Base-by-base conservation (phyloP, 2,888 invertebrate species). In the Pseudococcus viburni region DNA sequence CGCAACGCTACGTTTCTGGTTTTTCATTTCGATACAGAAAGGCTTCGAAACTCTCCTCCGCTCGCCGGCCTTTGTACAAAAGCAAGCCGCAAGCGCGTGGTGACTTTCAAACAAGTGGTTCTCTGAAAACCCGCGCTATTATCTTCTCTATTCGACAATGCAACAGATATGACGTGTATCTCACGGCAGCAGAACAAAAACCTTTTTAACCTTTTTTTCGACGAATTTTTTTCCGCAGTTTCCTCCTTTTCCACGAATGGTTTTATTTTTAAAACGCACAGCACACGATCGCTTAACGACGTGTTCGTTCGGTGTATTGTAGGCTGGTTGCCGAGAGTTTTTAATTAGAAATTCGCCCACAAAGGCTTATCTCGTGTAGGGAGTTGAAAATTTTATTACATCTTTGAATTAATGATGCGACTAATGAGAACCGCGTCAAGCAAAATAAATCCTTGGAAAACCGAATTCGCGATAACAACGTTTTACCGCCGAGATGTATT, bases 41-140 rank as follows among this genome's bases (percentile, higher is more conserved):
- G 73, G 22, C 17, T 9, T 42, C 9, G 48, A 12, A 73, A 68
- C 64, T 48, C 48, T 15, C 59, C 11, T 46, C 73, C 86, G 19
- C 46, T 83, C 86, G n/a, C 42, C 42, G 39, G n/a, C 42, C 42
- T n/a, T 68, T 48, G 46, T 17, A 46, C 64, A 68, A 73, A 86
- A 68, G 22, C 26, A 86, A 86, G 86, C 86, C 86, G 86, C 86
- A 86, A 86, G 86, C 86, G 86, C 86, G 73, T 86, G 73, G 73
- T 86, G 64, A 64, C 64, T 86, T 86, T 86, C 86, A 86, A 86
- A 86, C 86, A 86, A 86, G 86, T 86, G 86, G 86, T 86, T 86
- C 86, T 68, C 46, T 68, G 73, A 86, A 51, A 68, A 46, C 68
- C 39, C 86, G 15, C 86, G 22, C 86, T 46, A 86, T 86, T 73